Conservation (phyloP, 2,797 vertebrate species). For the Bufotes viridis region DNA sequence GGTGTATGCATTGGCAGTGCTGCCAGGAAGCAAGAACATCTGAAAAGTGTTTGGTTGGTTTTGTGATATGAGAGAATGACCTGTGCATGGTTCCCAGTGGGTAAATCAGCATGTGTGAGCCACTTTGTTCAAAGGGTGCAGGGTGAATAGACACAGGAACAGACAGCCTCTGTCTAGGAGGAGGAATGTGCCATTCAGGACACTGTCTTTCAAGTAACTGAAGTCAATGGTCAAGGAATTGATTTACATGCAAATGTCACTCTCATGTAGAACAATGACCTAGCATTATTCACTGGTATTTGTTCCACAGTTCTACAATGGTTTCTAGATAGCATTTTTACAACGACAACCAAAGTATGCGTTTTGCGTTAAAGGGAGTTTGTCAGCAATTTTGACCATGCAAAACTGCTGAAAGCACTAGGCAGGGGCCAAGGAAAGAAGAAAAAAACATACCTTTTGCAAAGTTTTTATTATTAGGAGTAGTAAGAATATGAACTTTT, state of each 20-base stretch:
- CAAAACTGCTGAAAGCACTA: too few species aligned
- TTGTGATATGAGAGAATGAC: slow-evolving; percentile 40
- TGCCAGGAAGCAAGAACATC: slow-evolving; percentile 8
- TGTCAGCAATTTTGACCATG: too few species aligned
- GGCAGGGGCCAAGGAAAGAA: too few species aligned
- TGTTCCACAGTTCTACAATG: background rate
- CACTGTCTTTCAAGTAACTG: background rate
- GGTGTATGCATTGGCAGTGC: background rate
- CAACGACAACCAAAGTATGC: background rate
- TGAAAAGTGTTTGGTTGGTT: slow-evolving; percentile 38
- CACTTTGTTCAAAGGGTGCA: slow-evolving; percentile 1
- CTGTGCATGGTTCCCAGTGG: slow-evolving; percentile 31
- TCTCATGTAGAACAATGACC: background rate
- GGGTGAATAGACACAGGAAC: slow-evolving; percentile 11
- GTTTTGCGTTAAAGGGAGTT: too few species aligned
- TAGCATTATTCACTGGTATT: background rate
- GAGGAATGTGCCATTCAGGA: slow-evolving; percentile 20
- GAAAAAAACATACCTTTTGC: too few species aligned
- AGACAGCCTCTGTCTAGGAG: slow-evolving; percentile 27
- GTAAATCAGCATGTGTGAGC: slow-evolving; percentile 10
- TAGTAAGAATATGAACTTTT: too few species aligned
- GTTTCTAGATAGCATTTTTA: background rate
- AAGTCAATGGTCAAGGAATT: background rate
- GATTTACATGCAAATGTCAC: slow-evolving; percentile 10
- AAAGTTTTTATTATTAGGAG: too few species aligned